Percentiles rank a stretch among this genome's conserved stretches.
Evolutionary conservation across 2,888 invertebrate genomes (phyloP).

Genomic region (Cheilosia impressa): DNA sequence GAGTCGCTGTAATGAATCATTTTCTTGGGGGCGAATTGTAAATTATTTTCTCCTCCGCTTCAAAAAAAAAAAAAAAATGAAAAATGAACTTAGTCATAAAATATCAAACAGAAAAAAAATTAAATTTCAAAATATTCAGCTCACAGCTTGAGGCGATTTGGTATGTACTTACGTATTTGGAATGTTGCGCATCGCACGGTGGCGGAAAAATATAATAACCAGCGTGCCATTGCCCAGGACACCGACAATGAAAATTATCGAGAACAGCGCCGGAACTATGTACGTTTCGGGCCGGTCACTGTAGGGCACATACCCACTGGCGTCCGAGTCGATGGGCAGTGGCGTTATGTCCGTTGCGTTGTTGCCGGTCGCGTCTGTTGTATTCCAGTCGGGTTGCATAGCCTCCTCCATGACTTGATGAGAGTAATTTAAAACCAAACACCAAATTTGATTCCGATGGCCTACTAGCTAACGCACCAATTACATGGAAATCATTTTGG

Average conservation of each 20-base stretch:
- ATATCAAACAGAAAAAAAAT: background rate
- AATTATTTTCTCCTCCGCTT: background rate
- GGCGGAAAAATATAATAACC: constrained; percentile 92
- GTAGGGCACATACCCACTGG: constrained; percentile 86
- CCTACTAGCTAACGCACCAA: background rate
- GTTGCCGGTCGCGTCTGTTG: constrained; percentile 4
- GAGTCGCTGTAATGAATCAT: constrained; percentile 25
- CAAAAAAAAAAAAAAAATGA: background rate
- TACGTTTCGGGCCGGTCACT: constrained; percentile 91
- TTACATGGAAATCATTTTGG: background rate
- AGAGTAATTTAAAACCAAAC: background rate
- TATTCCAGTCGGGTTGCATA: constrained; percentile 44
- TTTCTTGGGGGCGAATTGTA: background rate
- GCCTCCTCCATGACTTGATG: constrained; percentile 52
- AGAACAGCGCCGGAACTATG: constrained; percentile 93
- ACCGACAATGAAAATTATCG: constrained; percentile 93
- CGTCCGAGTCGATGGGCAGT: constrained; percentile 38
- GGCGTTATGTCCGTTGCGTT: constrained; percentile 18
- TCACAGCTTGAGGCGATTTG: background rate
- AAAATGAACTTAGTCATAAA: background rate
- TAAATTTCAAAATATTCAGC: background rate
- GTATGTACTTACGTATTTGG: constrained; percentile 91
- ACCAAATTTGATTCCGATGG: background rate
- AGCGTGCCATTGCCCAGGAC: constrained; percentile 95
- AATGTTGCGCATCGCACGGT: constrained; percentile 94